Conservation (phyloP, 2,888 invertebrate species). For the Agrochola lota region DNA sequence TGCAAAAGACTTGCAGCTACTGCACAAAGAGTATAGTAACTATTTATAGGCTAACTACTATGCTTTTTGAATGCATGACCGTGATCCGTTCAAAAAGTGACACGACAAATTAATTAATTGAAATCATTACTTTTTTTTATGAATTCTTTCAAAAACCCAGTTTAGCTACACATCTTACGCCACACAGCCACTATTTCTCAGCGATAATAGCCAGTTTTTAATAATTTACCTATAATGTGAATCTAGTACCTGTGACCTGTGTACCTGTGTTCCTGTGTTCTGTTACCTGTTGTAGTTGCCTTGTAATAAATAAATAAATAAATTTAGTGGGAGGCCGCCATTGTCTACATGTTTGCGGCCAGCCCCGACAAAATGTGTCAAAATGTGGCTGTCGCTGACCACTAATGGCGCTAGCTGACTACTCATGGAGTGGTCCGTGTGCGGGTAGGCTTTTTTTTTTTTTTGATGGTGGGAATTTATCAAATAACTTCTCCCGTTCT, state of each 20-base stretch:
- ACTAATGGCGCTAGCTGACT: not conserved
- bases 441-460: too few relatives aligned
- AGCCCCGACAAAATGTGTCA: not conserved
- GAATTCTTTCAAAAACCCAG: not conserved
- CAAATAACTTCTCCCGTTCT: too few relatives aligned
- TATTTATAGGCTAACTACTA: too few relatives aligned
- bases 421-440: not conserved
- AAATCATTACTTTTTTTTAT: not conserved
- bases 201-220: not conserved
- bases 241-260: too few relatives aligned
- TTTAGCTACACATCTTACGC: not conserved
- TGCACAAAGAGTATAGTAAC: too few relatives aligned
- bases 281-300: too few relatives aligned
- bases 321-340: not conserved
- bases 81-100: not conserved
- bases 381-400: not conserved
- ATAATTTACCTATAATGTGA: too few relatives aligned
- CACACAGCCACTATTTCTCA: not conserved
- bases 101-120: not conserved
- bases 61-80: too few relatives aligned
- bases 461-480: too few relatives aligned
- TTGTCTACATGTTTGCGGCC: not conserved
- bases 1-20: constrained; percentile 2
- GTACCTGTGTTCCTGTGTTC: too few relatives aligned
- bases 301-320: too few relatives aligned